Evolutionary conservation across 2,888 invertebrate genomes (phyloP).

Genomic region (Chrysodeixis includens): DNA sequence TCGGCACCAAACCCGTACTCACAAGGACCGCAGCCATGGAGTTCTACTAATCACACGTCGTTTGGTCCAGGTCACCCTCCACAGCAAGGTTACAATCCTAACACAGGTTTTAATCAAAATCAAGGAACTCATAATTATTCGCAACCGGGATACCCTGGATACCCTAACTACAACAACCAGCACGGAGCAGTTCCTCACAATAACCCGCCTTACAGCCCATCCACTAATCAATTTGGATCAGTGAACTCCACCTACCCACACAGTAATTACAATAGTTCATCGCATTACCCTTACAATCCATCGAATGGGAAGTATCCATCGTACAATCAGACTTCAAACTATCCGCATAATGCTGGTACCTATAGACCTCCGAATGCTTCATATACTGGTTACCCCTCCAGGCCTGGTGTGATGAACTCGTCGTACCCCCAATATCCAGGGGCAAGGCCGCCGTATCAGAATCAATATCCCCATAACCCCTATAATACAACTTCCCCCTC

Average conservation of each 20-base stretch:
- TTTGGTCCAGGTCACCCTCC: conserved; percentile 24
- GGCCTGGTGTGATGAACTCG: conserved; percentile 15
- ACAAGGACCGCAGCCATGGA: conserved; percentile 29
- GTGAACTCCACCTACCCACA: conserved; percentile 15
- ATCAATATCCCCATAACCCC: conserved; percentile 3
- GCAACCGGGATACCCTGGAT: conserved; percentile 20
- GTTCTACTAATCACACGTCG: conserved; percentile 18
- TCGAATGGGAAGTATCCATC: conserved; percentile 34
- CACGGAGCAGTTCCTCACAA: conserved; percentile 19
- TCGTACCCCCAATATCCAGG: conserved; percentile 30
- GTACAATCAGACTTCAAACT: conserved; percentile 36
- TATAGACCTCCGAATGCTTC: conserved; percentile 36
- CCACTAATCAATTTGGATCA: conserved; percentile 24
- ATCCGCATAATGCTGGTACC: conserved; percentile 24
- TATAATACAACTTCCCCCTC: conserved; percentile 2
- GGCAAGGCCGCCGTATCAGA: conserved; percentile 7
- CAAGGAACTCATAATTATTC: conserved; percentile 24
- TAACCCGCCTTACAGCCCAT: conserved; percentile 35
- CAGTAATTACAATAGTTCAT: conserved; percentile 15
- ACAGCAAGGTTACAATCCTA: conserved; percentile 16
- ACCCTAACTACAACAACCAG: conserved; percentile 17
- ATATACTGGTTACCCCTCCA: conserved; percentile 36
- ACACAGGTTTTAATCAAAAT: conserved; percentile 8
- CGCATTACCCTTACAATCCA: conserved; percentile 27
- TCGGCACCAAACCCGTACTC: conserved; percentile 36